These are phyloP conservation scores for Podotricha telesiphe DNA, from an alignment of 2,888 invertebrate species.

Conservation along the genomic window DNA sequence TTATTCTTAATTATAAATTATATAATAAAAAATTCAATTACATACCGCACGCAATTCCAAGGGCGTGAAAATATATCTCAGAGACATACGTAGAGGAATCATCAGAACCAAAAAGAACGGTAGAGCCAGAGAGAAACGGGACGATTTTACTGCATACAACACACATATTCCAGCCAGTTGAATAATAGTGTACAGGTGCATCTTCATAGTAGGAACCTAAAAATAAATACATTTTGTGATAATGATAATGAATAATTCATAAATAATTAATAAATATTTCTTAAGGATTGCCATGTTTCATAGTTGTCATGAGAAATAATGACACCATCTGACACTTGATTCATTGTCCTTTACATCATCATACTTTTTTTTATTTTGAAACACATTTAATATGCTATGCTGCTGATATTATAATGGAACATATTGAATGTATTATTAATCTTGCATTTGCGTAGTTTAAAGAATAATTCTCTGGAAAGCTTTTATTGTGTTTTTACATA, in stretches of 20 bases:
- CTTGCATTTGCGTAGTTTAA: no score
- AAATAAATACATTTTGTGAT: constrained; percentile 22
- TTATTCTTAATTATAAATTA: neutral
- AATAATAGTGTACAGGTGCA: constrained; percentile 95
- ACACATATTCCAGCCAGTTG: constrained; percentile 91
- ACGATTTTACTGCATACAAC: constrained; percentile 95
- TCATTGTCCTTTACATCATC: no score
- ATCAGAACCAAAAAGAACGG: constrained; percentile 97
- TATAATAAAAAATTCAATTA: constrained; percentile 7
- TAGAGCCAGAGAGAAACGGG: constrained; percentile 93
- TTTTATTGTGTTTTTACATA: neutral
- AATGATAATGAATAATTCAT: neutral
- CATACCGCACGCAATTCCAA: constrained; percentile 93
- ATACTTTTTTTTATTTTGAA: no score
- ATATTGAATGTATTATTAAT: no score
- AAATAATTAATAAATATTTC: no score
- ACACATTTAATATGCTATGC: no score
- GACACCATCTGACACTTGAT: no score
- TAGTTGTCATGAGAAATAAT: no score
- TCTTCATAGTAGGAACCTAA: constrained; percentile 93
- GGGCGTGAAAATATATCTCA: constrained; percentile 89
- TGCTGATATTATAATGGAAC: no score
- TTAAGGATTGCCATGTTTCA: no score
- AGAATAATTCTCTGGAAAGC: neutral
- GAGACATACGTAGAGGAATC: constrained; percentile 92